phyloP scores from a whole-genome alignment of 2,888 invertebrate species.

The Piscicola geometra region DNA sequence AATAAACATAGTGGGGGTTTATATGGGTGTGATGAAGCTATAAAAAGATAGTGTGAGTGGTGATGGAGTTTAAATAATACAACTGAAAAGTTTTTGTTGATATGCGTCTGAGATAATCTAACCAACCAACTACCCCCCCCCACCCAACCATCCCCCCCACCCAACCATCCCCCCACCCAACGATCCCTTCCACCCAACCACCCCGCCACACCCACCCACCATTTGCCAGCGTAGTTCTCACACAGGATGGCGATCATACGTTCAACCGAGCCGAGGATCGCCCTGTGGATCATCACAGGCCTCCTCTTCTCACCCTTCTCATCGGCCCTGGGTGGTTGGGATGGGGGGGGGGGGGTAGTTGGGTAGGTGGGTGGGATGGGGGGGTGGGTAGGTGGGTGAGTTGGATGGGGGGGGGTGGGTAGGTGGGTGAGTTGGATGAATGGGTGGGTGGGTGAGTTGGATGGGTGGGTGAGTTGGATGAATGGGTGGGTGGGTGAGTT shows the following conservation, averaged over 20 bases:
- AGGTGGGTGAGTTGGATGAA: no score
- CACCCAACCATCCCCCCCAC: background rate
- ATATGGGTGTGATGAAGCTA: no score
- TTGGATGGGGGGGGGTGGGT: no score
- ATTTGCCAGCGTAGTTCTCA: slow-evolving; percentile 94
- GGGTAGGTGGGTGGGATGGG: no score
- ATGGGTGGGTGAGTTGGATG: no score
- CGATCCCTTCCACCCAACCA: background rate
- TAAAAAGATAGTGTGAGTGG: slow-evolving; percentile 1
- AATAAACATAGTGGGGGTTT: no score
- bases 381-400: no score
- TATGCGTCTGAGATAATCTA: no score
- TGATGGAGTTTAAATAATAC: background rate
- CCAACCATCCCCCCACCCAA: background rate
- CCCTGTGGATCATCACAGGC: slow-evolving; percentile 96
- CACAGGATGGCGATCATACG: slow-evolving; percentile 95
- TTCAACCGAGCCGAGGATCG: slow-evolving; percentile 93
- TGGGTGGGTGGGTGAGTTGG: no score
- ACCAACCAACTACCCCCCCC: background rate
- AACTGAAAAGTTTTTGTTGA: background rate
- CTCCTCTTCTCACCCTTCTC: slow-evolving; percentile 60
- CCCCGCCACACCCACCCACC: slow-evolving; percentile 59
- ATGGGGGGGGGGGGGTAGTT: no score
- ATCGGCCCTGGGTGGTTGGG: no score
- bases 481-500: no score